Base-by-base conservation (phyloP, 2,797 vertebrate species). In the Poeciliopsis turneri region DNA sequence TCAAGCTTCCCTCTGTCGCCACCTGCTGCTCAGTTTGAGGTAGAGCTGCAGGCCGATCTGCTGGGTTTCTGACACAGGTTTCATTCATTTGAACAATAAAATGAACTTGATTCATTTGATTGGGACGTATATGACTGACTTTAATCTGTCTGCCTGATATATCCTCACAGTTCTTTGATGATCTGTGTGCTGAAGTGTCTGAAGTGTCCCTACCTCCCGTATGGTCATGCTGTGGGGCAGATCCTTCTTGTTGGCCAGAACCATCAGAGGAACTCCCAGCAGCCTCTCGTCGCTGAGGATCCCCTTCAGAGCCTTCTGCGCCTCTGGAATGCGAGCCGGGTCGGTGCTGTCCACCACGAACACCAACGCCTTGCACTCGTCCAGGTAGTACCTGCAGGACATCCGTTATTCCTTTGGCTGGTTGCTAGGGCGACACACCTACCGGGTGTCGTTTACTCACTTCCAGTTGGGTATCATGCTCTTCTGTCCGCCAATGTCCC, bases 211-310 rank as follows among this genome's bases (percentile, higher is more conserved):
- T 83, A 93, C 91, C 86, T 97, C 92, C 0, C 84, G 55, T 0
- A 96, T 92, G 0, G 92, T 90, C 92, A 97, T 90, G 0, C 95
- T 92, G 18, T 93, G 89, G 0, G 95, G 92, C 0, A 94, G 57
- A 13, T 98, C 97, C 84, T 96, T 96, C 92, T 98, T 99, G 91
- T 99, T 98, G 86, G 97, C 97, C 87, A 98, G 90, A 15, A 98
- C 95, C 92, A 99, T 94, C 47, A 99, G 81, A 0, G 97, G 97
- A 79, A 97, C 70, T 0, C 88, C 90, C 9, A 69, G 80, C 83
- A 97, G 85, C 72, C 90, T 92, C 28, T 94, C 93, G 2, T 97
- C 90, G 3, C 53, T 86, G 81, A 98, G 85, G 1, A 96, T 53
- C 64, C 92, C 95, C 76, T 88, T 92, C 73, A 98, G 94, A 0